Percentiles rank a stretch among this genome's conserved stretches.
phyloP scores from a whole-genome alignment of 2,113 vertebrate genomes.

The Saccopteryx bilineata region DNA sequence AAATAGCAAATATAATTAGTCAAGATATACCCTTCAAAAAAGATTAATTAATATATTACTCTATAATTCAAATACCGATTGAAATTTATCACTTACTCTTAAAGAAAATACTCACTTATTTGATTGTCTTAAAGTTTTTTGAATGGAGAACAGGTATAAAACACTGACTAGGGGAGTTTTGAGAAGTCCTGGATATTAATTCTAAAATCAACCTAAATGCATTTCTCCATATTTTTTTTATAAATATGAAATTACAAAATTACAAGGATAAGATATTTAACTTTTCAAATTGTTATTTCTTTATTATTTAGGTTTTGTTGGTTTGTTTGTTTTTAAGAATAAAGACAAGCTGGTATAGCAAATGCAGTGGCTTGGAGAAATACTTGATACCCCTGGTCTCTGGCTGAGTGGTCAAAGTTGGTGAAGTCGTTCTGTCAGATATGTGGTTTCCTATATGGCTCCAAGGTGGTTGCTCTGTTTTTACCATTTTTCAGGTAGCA shows the following conservation, averaged over 20 bases:
- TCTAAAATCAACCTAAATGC: neutral
- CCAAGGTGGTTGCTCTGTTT: accelerated
- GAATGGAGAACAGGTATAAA: neutral
- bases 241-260: slow-evolving; percentile 29
- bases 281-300: neutral
- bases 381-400: neutral
- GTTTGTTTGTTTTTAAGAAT: neutral
- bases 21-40: neutral
- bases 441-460: neutral
- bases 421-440: neutral
- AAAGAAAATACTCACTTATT: neutral
- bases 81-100: neutral
- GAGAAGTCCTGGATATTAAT: neutral
- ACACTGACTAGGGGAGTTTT: neutral
- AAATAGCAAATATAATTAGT: neutral
- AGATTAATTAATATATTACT: neutral
- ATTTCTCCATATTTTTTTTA: neutral
- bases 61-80: neutral
- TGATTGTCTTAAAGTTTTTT: neutral
- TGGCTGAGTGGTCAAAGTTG: neutral
- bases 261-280: neutral
- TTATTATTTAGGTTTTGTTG: neutral
- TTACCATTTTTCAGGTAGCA: neutral
- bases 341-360: neutral
- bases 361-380: neutral